A percentile compares a stretch with the other conserved stretches of the same genome.
These are phyloP conservation scores for Tipula lateralis DNA, from an alignment of 2,888 invertebrate genomes.

Conservation along the genomic window DNA sequence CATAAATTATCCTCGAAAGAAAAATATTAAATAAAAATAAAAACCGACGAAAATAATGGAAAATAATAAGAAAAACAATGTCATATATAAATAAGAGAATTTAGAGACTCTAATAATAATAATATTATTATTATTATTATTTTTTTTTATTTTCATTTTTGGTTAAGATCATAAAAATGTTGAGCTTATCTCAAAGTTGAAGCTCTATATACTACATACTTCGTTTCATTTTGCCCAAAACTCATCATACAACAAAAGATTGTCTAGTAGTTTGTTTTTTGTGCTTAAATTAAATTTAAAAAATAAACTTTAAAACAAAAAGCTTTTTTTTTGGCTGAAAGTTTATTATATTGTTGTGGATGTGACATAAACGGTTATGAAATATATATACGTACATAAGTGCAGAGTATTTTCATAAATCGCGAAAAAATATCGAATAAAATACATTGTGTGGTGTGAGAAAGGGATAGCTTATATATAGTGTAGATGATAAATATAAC, in stretches of 20 bases:
- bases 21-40: no score
- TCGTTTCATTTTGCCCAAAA: not conserved
- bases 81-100: conserved; percentile 2
- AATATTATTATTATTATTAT: not conserved
- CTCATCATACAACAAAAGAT: not conserved
- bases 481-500: not conserved
- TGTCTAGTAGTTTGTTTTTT: not conserved
- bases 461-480: no score
- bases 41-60: not conserved
- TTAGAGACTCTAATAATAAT: conserved; percentile 19
- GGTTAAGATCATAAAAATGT: conserved; percentile 19
- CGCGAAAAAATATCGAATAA: not conserved
- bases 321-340: not conserved
- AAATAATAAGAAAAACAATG: not conserved
- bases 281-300: not conserved
- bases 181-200: conserved; percentile 11
- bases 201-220: not conserved
- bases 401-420: not conserved
- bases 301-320: not conserved
- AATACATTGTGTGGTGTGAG: not conserved
- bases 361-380: conserved; percentile 1
- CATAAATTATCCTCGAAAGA: conserved; percentile 15
- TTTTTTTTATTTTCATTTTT: no score
- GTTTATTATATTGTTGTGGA: not conserved
- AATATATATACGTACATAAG: not conserved